phyloP scores from a whole-genome alignment of 2,888 invertebrate species.

The Phymatocera aterrima region DNA sequence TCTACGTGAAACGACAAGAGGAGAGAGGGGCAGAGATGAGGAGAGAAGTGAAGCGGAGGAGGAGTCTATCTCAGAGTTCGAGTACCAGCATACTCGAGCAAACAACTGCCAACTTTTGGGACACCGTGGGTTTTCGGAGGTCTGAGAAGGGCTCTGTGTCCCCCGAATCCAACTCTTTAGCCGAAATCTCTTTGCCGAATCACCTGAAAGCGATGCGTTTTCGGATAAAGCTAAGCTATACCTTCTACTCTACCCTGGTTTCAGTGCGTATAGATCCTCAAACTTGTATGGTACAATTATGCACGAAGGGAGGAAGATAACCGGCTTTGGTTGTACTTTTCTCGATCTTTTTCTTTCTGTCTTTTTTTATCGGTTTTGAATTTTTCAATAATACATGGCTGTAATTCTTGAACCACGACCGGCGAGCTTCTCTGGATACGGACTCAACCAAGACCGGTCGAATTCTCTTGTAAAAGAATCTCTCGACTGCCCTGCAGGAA shows the following conservation, averaged over 20 bases:
- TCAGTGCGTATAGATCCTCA: background rate
- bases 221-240: conserved; percentile 24
- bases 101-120: conserved; percentile 57
- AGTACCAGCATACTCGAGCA: conserved; percentile 58
- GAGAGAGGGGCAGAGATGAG: background rate
- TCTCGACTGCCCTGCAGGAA: background rate
- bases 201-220: conserved; percentile 40
- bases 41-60: no score
- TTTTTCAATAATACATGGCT: background rate
- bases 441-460: background rate
- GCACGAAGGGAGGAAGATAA: background rate
- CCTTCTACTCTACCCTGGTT: no score
- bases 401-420: background rate
- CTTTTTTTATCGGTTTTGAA: background rate
- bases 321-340: background rate
- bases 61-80: conserved; percentile 41
- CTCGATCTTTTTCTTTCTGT: no score
- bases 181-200: conserved; percentile 42
- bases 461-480: conserved; percentile 25
- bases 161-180: conserved; percentile 41
- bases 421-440: background rate
- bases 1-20: conserved; percentile 6
- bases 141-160: conserved; percentile 41
- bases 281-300: background rate
- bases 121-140: conserved; percentile 48